Conservation (phyloP, 92 coral and sea anemone genomes). For the Palythoa grandis region DNA sequence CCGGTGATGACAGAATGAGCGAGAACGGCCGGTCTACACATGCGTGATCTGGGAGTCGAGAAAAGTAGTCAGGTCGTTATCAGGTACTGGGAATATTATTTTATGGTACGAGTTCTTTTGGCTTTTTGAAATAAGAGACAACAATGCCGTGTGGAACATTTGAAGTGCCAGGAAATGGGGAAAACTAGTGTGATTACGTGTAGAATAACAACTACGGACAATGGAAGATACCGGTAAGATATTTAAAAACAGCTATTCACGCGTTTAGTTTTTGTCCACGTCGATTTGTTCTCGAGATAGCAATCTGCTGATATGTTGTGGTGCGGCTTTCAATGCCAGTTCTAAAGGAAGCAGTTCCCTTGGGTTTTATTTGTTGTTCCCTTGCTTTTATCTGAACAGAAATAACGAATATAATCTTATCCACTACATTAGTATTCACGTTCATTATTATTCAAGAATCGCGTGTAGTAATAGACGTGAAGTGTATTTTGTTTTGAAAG, state of each 20-base stretch:
- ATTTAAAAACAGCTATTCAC: background rate
- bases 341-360: background rate
- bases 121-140: background rate
- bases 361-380: background rate
- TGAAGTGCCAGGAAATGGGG: background rate
- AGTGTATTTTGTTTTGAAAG: background rate
- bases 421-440: background rate
- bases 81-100: background rate
- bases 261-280: background rate
- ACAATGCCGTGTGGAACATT: background rate
- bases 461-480: background rate
- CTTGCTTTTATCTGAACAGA: background rate
- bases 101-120: background rate
- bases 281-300: background rate
- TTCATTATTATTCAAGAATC: background rate
- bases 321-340: background rate
- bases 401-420: background rate
- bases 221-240: constrained; percentile 9
- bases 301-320: background rate
- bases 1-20: background rate
- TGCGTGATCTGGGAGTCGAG: background rate
- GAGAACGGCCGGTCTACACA: background rate
- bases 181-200: background rate
- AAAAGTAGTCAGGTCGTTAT: background rate
- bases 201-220: background rate